These are phyloP conservation scores for Crocallis elinguaria DNA, from an alignment of 2,888 invertebrate species.

Conservation along the genomic window DNA sequence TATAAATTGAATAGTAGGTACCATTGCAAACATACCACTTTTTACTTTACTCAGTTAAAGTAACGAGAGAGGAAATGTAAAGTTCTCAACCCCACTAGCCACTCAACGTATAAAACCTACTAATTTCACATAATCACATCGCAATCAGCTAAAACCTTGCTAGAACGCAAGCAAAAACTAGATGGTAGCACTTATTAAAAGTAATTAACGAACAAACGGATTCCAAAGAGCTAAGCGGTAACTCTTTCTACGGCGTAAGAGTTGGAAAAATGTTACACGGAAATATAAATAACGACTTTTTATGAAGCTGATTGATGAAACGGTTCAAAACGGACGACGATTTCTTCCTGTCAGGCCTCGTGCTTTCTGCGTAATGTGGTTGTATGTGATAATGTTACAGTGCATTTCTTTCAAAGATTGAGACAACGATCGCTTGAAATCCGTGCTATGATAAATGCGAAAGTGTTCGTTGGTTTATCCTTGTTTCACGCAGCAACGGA, in stretches of 20 bases:
- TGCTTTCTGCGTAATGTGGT: no score
- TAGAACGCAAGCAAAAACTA: constrained; percentile 25
- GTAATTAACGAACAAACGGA: constrained; percentile 19
- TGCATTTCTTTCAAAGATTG: no score
- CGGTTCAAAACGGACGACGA: not conserved
- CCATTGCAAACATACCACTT: no score
- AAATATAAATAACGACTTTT: not conserved
- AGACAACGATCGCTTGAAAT: no score
- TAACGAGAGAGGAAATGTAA: no score
- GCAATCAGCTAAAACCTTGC: constrained; percentile 5
- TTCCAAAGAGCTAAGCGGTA: constrained; percentile 3
- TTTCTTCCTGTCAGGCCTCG: not conserved
- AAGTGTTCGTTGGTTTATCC: no score
- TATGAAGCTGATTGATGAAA: not conserved
- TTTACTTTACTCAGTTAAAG: no score
- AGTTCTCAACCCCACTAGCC: no score
- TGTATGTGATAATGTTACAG: no score
- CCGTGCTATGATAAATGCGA: no score
- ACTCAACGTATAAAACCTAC: not conserved
- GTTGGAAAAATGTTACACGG: not conserved
- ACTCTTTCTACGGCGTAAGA: constrained; percentile 15
- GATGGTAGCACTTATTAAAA: constrained; percentile 24
- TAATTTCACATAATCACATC: not conserved
- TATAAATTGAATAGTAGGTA: no score
- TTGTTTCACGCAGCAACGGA: no score